Base-by-base conservation (phyloP, 2,797 vertebrate genomes). In the Bryconaethiops microstoma region DNA sequence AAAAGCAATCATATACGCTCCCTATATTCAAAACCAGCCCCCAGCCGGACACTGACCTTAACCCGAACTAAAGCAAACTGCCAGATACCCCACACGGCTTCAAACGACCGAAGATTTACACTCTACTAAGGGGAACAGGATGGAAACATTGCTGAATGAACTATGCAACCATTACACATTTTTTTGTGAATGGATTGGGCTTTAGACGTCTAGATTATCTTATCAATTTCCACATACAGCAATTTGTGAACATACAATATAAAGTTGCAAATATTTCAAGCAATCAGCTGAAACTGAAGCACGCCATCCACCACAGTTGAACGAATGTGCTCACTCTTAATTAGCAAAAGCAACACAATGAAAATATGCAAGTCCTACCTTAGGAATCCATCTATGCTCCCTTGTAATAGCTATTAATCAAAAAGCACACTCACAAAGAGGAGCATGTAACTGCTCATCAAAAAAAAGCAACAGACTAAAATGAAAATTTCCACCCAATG, bases 391-490 rank as follows among this genome's bases (percentile, higher is more conserved):
- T 77, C 48, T n/a, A 59, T 40, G 45, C 54, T 77, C 67, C 29
- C 65, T 40, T 42, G 67, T 73, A 79, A 82, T 48, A 82, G 67
- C 68, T 54, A 82, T 79, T 82, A 63, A 80, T 74, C 68, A 68
- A 79, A 84, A 65, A 63, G 7, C 59, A 29, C 65, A 21, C 48
- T 57, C 50, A 16, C 48, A 57, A 68, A 23, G 50, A 39, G 17
- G 29, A 42, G 60, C 76, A 74, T 77, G 50, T 73, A 73, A 77
- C 68, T 65, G 60, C 67, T 70, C 57, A 78, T 74, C 75, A 81
- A 82, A 82, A 82, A 82, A 79, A 82, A 21, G 17, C 45, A 77
- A 17, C 39, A 16, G 59, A 63, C n/a, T 55, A 35, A 70, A 54
- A 79, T 39, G 70, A 79, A 77, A 62, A 82, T 79, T 67, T 69